Base-by-base conservation (phyloP, 2,888 invertebrate genomes). In the Nomada fucata region DNA sequence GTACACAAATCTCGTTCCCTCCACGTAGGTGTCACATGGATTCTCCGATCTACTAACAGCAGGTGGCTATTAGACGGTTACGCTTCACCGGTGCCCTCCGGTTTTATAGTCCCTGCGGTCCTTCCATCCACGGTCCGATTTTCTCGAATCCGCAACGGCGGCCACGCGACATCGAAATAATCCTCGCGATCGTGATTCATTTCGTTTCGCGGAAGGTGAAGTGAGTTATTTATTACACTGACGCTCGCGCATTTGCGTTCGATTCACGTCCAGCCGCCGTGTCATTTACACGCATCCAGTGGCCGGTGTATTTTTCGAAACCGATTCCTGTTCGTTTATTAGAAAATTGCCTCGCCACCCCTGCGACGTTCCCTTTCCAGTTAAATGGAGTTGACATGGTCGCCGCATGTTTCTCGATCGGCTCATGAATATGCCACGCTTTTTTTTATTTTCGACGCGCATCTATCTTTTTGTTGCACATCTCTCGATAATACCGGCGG, bases 21-120 rank as follows among this genome's bases (percentile, higher is more conserved):
- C 86, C 64, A 81, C 73, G 59, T 78, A 76, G 77, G 76, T 87
- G 79, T 65, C 80, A 50, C 79, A 20, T 65, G 85, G 79, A 85
- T 83, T 59, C 47, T 2, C 80, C 61, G 74, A 63, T 78, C 60
- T 57, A 76, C 64, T 84, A 86, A 84, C 88, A 88, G 89, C 88
- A 82, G 89, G 88, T 79, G 83, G 85, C 83, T 80, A 89, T 89
- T 87, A 88, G 83, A 65, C 50, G 42, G 36, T 61, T 59, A 57
- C 71, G 68, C 76, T 36, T 59, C 71, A 59, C 71, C 44, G 59
- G 23, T 59, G 73, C 69, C 70, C 59, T 79, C 71, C 29, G 70
- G 75, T 77, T 85, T 86, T 81, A 79, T 71, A 70, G 65, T 83
- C 73, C 83, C 85, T n/a, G 36, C 44, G 82, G 78, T 52, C 67